Conservation (phyloP, 2,888 invertebrate genomes). For the Microctonus hyperodae region DNA sequence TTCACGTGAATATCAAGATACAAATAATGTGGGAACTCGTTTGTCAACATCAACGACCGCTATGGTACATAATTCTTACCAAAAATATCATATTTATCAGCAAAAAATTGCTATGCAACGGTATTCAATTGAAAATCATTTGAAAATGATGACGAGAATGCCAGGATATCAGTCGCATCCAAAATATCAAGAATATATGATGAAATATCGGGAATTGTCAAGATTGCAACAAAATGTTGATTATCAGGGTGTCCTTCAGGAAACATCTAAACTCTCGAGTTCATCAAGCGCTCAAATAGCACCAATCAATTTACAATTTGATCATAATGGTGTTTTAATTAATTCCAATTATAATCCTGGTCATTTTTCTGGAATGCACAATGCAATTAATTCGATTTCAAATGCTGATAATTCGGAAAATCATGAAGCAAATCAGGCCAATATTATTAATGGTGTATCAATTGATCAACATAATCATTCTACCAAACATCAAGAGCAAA, state of each 20-base stretch:
- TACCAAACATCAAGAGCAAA: constrained; percentile 38
- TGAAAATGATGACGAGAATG: constrained; percentile 52
- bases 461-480: constrained; percentile 36
- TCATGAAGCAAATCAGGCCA: constrained; percentile 4
- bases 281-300: constrained; percentile 41
- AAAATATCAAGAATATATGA: constrained; percentile 57
- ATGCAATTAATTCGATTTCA: constrained; percentile 25
- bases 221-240: constrained; percentile 55
- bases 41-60: constrained; percentile 39
- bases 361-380: constrained; percentile 42
- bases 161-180: constrained; percentile 58
- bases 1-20: constrained; percentile 45
- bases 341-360: constrained; percentile 53
- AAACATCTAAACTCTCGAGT: constrained; percentile 43
- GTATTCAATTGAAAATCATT: constrained; percentile 53
- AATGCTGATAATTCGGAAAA: constrained; percentile 15
- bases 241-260: constrained; percentile 53
- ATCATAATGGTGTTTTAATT: constrained; percentile 59
- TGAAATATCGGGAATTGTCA: constrained; percentile 53
- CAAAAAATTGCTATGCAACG: constrained; percentile 54
- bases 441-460: constrained; percentile 9
- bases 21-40: constrained; percentile 34
- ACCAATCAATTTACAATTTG: constrained; percentile 59
- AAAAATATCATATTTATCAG: constrained; percentile 55
- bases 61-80: constrained; percentile 48